Base-by-base conservation (phyloP, 1,140 invertebrate genomes). In the Papilio polyxenes region DNA sequence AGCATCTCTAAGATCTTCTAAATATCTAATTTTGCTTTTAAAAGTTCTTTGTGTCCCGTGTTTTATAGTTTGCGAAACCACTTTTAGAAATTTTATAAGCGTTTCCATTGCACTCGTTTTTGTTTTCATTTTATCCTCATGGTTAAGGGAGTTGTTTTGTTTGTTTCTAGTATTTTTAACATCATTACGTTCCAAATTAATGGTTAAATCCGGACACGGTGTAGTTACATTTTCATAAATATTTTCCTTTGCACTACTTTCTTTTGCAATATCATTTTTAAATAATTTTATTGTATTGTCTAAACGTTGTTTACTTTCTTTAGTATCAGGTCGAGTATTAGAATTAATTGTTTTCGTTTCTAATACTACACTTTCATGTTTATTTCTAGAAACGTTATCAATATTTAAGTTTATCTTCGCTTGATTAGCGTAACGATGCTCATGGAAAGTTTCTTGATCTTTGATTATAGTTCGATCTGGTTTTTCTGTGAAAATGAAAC, bases 21-120 rank as follows among this genome's bases (percentile, higher is more conserved):
- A 90, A 69, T 95, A 94, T 81, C 92, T 91, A n/a, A 96, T 90
- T 92, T 96, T 96, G 49, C 94, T 94, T 69, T 94, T 94, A 44
- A 96, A 91, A 49, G 90, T 93, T 56, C 94, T 89, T 10, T 94
- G 92, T 3, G 95, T 95, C 72, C 95, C 95, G 77, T 90, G 90
- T 6, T 95, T 91, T 88, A 96, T 95, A 4, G 92, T 95, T 20
- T 93, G 93, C 77, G 96, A 94, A 56, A 96, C 92, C 11, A 90
- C 84, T 86, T 94, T 95, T 5, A 96, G 84, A 75, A 95, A 93
- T 40, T 94, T 94, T 37, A 95, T 69, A 69, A 95, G 62, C 20
- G 84, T 87, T n/a, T 90, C 86, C 62, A 92, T 85, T 59, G 84
- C 85, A 72, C 87, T 87, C 0, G 78, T 79, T 82, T 88, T 88